Conservation (phyloP, 1,140 invertebrate species). For the Heliothis virescens region DNA sequence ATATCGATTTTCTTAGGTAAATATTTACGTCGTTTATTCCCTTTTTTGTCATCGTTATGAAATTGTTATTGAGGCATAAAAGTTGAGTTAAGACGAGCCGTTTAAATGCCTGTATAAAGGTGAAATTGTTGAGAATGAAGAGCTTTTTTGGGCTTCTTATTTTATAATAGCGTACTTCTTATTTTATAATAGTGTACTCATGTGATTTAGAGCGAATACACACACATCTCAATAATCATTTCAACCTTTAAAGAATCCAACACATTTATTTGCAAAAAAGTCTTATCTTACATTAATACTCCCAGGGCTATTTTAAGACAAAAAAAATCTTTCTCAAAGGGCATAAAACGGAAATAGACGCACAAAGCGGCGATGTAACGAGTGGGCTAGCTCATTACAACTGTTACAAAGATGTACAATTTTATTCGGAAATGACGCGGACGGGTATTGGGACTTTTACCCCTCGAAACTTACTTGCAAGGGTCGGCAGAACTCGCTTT, state of each 20-base stretch:
- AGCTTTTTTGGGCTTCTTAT: not conserved
- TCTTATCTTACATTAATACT: constrained; percentile 21
- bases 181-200: no score
- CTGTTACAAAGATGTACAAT: constrained; percentile 45
- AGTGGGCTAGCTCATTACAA: constrained; percentile 53
- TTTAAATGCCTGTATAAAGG: constrained; percentile 45
- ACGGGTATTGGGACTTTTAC: not conserved
- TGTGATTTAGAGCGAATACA: not conserved
- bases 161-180: not conserved
- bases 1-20: constrained; percentile 73
- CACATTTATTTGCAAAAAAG: not conserved
- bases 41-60: constrained; percentile 42
- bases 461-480: not conserved
- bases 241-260: no score
- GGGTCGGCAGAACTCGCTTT: constrained; percentile 7
- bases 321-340: constrained; percentile 43
- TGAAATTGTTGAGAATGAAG: constrained; percentile 15
- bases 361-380: constrained; percentile 53
- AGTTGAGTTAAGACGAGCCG: constrained; percentile 35
- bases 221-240: no score
- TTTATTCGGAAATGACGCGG: constrained; percentile 26
- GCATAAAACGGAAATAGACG: constrained; percentile 47
- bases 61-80: constrained; percentile 45
- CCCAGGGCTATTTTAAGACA: not conserved
- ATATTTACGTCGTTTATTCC: constrained; percentile 59